A percentile compares a stretch with the other conserved stretches of the same genome.
Conservation (phyloP, 2,888 invertebrate genomes). For the Bombyx huttoni region DNA sequence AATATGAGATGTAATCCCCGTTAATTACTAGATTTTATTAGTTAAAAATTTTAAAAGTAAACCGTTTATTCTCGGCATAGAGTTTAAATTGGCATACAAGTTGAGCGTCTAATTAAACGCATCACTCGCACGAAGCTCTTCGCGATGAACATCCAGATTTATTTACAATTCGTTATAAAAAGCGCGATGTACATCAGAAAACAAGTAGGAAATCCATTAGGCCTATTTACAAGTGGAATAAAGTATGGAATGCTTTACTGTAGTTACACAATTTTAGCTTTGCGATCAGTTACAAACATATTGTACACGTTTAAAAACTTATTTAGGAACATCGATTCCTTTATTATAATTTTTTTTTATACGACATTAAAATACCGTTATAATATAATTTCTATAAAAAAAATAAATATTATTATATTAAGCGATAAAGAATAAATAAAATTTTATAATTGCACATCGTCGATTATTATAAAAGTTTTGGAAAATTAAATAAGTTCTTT, state of each 20-base stretch:
- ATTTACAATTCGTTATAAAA: conserved; percentile 58
- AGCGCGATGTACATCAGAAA: conserved; percentile 58
- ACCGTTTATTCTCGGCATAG: conserved; percentile 53
- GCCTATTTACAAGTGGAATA: conserved; percentile 72
- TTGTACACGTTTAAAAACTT: conserved; percentile 47
- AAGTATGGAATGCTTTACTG: conserved; percentile 67
- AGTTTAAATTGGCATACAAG: conserved; percentile 42
- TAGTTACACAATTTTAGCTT: conserved; percentile 45
- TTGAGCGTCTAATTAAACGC: neutral
- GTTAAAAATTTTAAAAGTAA: conserved; percentile 19
- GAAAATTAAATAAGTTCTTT: conserved; percentile 45
- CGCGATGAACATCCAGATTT: conserved; percentile 32
- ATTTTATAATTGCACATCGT: conserved; percentile 57
- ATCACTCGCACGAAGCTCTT: conserved; percentile 39
- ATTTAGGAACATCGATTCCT: conserved; percentile 65
- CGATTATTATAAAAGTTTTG: conserved; percentile 43
- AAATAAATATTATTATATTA: conserved; percentile 50
- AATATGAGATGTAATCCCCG: conserved; percentile 69
- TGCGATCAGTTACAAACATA: conserved; percentile 29
- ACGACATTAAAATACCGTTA: conserved; percentile 34
- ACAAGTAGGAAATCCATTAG: conserved; percentile 58
- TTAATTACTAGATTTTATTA: conserved; percentile 51
- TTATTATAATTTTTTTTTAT: conserved; percentile 16
- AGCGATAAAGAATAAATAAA: conserved; percentile 65
- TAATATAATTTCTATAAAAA: conserved; percentile 64